Conservation (phyloP, 2,797 vertebrate genomes). For the Aplochiton taeniatus region DNA sequence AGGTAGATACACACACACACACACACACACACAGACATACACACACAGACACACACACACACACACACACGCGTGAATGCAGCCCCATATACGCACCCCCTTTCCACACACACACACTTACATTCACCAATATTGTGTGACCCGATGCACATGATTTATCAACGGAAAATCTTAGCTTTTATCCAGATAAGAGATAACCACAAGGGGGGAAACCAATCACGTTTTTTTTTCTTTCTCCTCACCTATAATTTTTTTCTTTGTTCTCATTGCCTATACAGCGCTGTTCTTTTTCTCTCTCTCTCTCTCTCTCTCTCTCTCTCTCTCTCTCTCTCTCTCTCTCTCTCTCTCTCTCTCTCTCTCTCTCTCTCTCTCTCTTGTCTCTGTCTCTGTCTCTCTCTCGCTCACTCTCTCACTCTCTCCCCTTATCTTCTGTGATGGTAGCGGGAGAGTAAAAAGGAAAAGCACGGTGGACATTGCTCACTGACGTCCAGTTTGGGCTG, state of each 20-base stretch:
- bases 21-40: too few species aligned
- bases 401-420: not conserved
- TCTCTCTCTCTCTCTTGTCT: slow-evolving; percentile 3
- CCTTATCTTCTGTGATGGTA: too few species aligned
- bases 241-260: slow-evolving; percentile 17
- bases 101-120: slow-evolving; percentile 13
- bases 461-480: too few species aligned
- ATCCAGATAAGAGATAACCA: slow-evolving; percentile 41
- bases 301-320: slow-evolving; percentile 17
- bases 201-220: slow-evolving; percentile 32
- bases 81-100: too few species aligned
- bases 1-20: too few species aligned
- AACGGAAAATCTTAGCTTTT: slow-evolving; percentile 31
- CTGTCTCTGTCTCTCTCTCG: too few species aligned
- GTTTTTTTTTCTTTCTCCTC: slow-evolving; percentile 14
- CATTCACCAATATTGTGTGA: not conserved
- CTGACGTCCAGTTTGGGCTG: too few species aligned
- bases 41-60: too few species aligned
- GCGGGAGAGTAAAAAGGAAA: too few species aligned
- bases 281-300: not conserved
- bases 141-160: slow-evolving; percentile 8
- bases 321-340: not conserved
- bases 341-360: slow-evolving; percentile 17
- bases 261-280: slow-evolving; percentile 32
- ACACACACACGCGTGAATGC: too few species aligned